Conservation (phyloP, 2,797 vertebrate genomes). For the Cichlasoma orientale region DNA sequence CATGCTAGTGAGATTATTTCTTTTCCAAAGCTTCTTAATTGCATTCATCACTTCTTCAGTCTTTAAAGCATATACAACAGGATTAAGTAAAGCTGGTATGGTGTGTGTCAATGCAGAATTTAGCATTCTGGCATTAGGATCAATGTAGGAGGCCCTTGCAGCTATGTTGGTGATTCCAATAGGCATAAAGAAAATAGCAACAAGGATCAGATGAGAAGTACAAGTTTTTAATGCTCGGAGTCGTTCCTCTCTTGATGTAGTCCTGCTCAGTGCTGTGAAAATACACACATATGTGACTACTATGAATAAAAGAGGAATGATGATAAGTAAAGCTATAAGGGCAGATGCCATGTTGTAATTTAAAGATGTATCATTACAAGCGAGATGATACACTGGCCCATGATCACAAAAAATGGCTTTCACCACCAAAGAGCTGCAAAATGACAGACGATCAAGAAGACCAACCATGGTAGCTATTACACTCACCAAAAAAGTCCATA, state of each 20-base stretch:
- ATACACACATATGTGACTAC: slow-evolving; percentile 60
- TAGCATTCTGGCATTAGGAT: slow-evolving; percentile 62
- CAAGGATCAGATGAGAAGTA: slow-evolving; percentile 64
- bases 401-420: slow-evolving; percentile 71
- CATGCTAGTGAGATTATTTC: background rate
- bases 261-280: slow-evolving; percentile 14
- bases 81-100: slow-evolving; percentile 67
- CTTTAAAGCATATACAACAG: slow-evolving; percentile 70
- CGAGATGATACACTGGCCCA: slow-evolving; percentile 41
- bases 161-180: slow-evolving; percentile 25
- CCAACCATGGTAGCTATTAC: accelerated
- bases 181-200: slow-evolving; percentile 64
- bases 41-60: slow-evolving; percentile 66
- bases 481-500: background rate
- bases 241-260: slow-evolving; percentile 21
- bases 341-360: background rate
- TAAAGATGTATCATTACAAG: slow-evolving; percentile 55
- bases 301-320: slow-evolving; percentile 55
- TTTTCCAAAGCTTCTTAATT: background rate
- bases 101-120: slow-evolving; percentile 53
- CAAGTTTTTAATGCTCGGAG: slow-evolving; percentile 66
- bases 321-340: background rate
- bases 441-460: slow-evolving; percentile 59
- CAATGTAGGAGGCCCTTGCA: background rate
- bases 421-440: slow-evolving; percentile 64